A percentile compares a stretch with the other conserved stretches of the same genome.
Evolutionary conservation across 2,797 vertebrate genomes (phyloP).

Genomic region (Cynodonichthys magdalenae): DNA sequence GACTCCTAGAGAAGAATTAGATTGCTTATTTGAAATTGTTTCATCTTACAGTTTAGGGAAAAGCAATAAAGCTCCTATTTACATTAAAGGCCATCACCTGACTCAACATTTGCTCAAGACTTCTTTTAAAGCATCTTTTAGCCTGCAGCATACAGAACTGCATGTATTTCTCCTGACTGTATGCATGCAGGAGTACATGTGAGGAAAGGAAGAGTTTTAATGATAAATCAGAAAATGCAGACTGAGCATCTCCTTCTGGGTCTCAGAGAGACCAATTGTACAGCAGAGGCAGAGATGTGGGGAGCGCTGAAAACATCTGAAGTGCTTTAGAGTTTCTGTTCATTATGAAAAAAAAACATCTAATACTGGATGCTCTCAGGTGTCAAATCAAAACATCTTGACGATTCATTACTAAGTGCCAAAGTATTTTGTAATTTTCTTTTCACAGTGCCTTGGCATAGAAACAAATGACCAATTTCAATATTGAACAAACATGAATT

Average conservation of each 20-base stretch:
- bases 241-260: conserved; percentile 53
- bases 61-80: conserved; percentile 20
- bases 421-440: conserved; percentile 58
- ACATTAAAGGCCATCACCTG: conserved; percentile 16
- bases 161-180: conserved; percentile 6
- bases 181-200: not conserved
- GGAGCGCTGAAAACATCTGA: conserved; percentile 26
- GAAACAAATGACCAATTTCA: conserved; percentile 75
- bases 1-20: not conserved
- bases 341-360: conserved; percentile 43
- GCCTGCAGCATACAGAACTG: conserved; percentile 17
- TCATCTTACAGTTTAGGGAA: conserved; percentile 10
- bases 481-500: conserved; percentile 69
- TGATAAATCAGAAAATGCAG: conserved; percentile 59
- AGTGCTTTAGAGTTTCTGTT: conserved; percentile 37
- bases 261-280: conserved; percentile 61
- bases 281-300: conserved; percentile 26
- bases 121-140: conserved; percentile 7
- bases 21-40: conserved; percentile 6
- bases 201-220: conserved; percentile 50
- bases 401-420: conserved; percentile 64
- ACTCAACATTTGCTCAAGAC: conserved; percentile 9
- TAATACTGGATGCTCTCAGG: conserved; percentile 43
- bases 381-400: conserved; percentile 60
- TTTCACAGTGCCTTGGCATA: conserved; percentile 54